These are phyloP conservation scores for Orius insidiosus DNA, from an alignment of 1,140 invertebrate genomes.

Conservation along the genomic window DNA sequence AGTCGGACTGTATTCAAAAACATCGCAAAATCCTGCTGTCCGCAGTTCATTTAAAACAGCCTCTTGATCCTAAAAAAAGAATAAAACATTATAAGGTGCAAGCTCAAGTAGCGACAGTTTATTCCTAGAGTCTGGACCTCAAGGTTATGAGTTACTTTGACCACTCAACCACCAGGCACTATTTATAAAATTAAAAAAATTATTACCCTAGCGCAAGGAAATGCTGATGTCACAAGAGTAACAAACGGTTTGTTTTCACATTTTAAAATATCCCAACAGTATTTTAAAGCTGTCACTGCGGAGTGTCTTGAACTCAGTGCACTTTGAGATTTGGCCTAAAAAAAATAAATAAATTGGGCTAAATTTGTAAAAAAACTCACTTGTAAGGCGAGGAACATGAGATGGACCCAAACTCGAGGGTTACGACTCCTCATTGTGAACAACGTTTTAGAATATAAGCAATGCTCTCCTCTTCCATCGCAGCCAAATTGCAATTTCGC, in stretches of 20 bases:
- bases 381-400: slow-evolving; percentile 74
- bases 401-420: slow-evolving; percentile 83
- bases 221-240: slow-evolving; percentile 79
- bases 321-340: slow-evolving; percentile 52
- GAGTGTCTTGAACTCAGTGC: slow-evolving; percentile 70
- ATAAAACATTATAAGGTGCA: too few relatives aligned
- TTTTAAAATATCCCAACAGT: slow-evolving; percentile 85
- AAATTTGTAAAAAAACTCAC: slow-evolving; percentile 24
- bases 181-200: too few relatives aligned
- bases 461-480: slow-evolving; percentile 70
- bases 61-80: slow-evolving; percentile 57
- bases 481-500: slow-evolving; percentile 80
- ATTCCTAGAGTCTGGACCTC: too few relatives aligned
- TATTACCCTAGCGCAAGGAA: slow-evolving; percentile 72
- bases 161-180: too few relatives aligned
- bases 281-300: slow-evolving; percentile 65
- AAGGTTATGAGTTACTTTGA: too few relatives aligned
- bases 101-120: too few relatives aligned
- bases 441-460: slow-evolving; percentile 68
- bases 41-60: slow-evolving; percentile 66
- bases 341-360: slow-evolving; percentile 9
- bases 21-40: slow-evolving; percentile 76
- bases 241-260: slow-evolving; percentile 77
- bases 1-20: slow-evolving; percentile 52
- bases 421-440: slow-evolving; percentile 76